Evolutionary conservation across 64 coral and sea anemone species (phyloP).

Genomic region (Orbicella faveolata): DNA sequence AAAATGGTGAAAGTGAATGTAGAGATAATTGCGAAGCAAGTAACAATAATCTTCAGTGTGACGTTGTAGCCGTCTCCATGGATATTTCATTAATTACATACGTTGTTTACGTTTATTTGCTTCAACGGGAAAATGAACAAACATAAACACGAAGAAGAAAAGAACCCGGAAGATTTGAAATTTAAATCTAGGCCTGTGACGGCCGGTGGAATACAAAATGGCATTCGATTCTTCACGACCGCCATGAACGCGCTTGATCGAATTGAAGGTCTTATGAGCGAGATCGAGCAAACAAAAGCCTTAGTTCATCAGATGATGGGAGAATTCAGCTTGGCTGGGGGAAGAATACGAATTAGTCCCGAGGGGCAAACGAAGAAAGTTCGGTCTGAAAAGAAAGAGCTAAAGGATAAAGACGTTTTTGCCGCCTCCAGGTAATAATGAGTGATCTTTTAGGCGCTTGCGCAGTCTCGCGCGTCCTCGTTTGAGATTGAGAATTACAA

Average conservation of each 20-base stretch:
- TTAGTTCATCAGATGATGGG: slow-evolving; percentile 44
- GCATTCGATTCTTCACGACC: slow-evolving; percentile 34
- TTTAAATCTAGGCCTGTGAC: slow-evolving; percentile 30
- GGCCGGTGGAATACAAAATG: slow-evolving; percentile 23
- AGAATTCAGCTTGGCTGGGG: slow-evolving; percentile 7
- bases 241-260: slow-evolving; percentile 36
- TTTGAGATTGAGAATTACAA: no score
- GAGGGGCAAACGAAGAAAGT: neutral
- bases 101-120: neutral
- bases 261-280: slow-evolving; percentile 12
- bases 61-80: neutral
- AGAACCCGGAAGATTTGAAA: neutral
- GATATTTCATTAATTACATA: neutral
- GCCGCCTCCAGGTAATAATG: neutral
- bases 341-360: neutral
- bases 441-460: no score
- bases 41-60: slow-evolving; percentile 9
- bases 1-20: no score
- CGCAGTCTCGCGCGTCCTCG: no score
- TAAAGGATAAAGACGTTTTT: neutral
- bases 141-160: neutral
- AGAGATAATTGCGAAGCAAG: neutral
- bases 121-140: neutral
- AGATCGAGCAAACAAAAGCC: slow-evolving; percentile 23
- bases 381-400: neutral